Evolutionary conservation across 2,797 vertebrate genomes (phyloP).

Genomic region (Myotis planiceps): DNA sequence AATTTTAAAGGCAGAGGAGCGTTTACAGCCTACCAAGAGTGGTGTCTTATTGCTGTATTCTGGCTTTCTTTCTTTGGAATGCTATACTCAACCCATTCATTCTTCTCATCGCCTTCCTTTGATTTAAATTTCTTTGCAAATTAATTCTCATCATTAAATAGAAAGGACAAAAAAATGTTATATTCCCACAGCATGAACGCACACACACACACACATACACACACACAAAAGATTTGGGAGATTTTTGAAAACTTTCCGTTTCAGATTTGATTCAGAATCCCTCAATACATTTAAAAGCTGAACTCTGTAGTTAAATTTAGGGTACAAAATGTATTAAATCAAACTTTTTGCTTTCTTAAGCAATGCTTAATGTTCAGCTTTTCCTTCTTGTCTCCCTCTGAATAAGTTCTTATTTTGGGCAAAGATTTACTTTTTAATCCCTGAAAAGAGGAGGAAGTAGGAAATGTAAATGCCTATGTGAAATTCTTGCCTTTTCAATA

Average conservation of each 20-base stretch:
- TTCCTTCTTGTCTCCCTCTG: conserved; percentile 71
- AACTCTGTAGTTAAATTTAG: conserved; percentile 79
- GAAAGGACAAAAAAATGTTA: background rate
- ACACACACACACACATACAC: background rate
- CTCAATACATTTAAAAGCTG: conserved; percentile 78
- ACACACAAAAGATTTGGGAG: background rate
- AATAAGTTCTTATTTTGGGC: conserved; percentile 73
- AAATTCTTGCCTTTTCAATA: conserved; percentile 56
- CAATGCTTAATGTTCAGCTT: conserved; percentile 66
- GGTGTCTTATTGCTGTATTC: conserved; percentile 62
- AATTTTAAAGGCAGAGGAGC: conserved; percentile 84
- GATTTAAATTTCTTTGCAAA: conserved; percentile 67
- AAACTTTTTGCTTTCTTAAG: conserved; percentile 70
- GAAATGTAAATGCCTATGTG: conserved; percentile 58
- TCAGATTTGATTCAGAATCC: conserved; percentile 64
- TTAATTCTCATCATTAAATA: conserved; percentile 60
- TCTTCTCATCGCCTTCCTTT: conserved; percentile 58
- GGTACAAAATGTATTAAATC: conserved; percentile 69
- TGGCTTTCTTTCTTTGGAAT: conserved; percentile 54
- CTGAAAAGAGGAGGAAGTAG: conserved; percentile 50
- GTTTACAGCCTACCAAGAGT: conserved; percentile 71
- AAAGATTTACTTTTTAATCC: conserved; percentile 73
- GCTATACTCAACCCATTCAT: conserved; percentile 43
- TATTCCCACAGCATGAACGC: background rate
- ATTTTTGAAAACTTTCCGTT: conserved; percentile 66